A percentile compares a stretch with the other conserved stretches of the same genome.
phyloP scores from a whole-genome alignment of 1,140 invertebrate genomes.

The Lasaia peninsularis region DNA sequence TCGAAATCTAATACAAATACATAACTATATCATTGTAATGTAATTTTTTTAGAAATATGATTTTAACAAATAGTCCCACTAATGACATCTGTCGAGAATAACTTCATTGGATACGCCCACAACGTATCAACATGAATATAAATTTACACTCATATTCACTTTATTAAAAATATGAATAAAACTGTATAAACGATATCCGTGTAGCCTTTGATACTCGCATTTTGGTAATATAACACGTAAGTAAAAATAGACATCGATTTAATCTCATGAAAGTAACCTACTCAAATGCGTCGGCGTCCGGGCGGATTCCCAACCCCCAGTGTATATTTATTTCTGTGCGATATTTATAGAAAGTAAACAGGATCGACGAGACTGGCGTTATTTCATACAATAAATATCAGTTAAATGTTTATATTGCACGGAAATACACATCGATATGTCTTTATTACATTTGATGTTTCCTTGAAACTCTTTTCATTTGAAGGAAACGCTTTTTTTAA shows the following conservation, averaged over 20 bases:
- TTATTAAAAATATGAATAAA: too few relatives aligned
- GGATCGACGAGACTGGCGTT: slow-evolving; percentile 18
- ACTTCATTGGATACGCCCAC: too few relatives aligned
- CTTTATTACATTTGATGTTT: not conserved
- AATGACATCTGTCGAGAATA: too few relatives aligned
- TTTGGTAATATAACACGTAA: not conserved
- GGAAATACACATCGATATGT: not conserved
- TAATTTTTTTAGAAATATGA: too few relatives aligned
- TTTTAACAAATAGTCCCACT: too few relatives aligned
- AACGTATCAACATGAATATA: too few relatives aligned
- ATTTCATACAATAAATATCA: slow-evolving; percentile 18
- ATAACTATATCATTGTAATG: too few relatives aligned
- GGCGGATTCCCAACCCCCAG: slow-evolving; percentile 27
- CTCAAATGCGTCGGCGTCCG: slow-evolving; percentile 44
- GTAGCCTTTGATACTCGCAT: too few relatives aligned
- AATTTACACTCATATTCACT: too few relatives aligned
- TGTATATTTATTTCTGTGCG: slow-evolving; percentile 13
- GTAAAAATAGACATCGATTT: slow-evolving; percentile 41
- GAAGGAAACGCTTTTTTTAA: not conserved
- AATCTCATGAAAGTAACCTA: slow-evolving; percentile 42
- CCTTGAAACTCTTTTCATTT: not conserved
- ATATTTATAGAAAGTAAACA: slow-evolving; percentile 45
- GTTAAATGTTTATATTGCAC: slow-evolving; percentile 11
- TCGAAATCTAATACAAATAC: too few relatives aligned
- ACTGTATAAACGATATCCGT: too few relatives aligned